These are phyloP conservation scores for Tethya wilhelma DNA, from an alignment of 37 sponge, comb jelly and placozoan genomes.

Conservation along the genomic window DNA sequence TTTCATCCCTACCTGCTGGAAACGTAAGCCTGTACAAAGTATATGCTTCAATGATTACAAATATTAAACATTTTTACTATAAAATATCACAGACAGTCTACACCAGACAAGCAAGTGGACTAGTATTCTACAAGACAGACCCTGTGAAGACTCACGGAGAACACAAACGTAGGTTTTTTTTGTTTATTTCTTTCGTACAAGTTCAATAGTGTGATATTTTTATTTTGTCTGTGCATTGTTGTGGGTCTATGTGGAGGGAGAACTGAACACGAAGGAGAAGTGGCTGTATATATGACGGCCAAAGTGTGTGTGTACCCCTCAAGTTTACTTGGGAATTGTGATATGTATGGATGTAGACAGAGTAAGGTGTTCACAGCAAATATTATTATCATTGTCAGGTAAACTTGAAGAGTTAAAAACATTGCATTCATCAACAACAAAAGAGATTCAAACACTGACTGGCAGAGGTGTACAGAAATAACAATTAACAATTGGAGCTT, in stretches of 20 bases:
- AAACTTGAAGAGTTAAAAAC: conserved; percentile 42
- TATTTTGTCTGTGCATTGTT: too few species aligned
- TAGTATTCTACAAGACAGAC: conserved; percentile 37
- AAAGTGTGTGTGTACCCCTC: too few species aligned
- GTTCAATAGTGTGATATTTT: too few species aligned
- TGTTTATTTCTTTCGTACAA: background rate
- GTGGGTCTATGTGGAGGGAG: too few species aligned
- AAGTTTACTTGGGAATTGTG: too few species aligned
- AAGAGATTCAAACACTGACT: conserved; percentile 19
- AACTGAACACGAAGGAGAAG: too few species aligned
- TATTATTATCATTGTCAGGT: conserved; percentile 3
- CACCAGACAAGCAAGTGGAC: conserved; percentile 45
- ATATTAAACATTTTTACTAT: background rate
- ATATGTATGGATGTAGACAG: too few species aligned
- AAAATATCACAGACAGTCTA: conserved; percentile 24
- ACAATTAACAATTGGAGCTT: too few species aligned
- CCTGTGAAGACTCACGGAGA: conserved; percentile 2
- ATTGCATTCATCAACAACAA: background rate
- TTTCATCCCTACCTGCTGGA: conserved; percentile 24
- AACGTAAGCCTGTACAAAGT: background rate
- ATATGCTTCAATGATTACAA: background rate
- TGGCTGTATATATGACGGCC: too few species aligned
- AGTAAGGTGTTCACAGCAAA: too few species aligned
- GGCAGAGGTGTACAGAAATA: too few species aligned
- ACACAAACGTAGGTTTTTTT: conserved; percentile 23